Base-by-base conservation (phyloP, 2,888 invertebrate species). In the Cataglyphis cursor region DNA sequence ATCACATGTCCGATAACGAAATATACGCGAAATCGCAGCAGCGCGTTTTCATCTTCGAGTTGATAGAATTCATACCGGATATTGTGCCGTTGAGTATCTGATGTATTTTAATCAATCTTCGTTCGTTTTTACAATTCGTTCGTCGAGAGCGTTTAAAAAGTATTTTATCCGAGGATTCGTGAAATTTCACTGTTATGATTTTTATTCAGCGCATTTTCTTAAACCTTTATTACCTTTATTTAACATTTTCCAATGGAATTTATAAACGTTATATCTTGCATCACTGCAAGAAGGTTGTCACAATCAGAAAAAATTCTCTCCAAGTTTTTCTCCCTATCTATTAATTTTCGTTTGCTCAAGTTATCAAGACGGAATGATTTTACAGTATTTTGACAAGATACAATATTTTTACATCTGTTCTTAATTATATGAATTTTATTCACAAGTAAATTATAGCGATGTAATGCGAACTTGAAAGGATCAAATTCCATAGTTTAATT, bases 1-100 rank as follows among this genome's bases (percentile, higher is more conserved):
- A 75, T 62, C 74, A 61, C 44, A 28, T 9, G 21, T 62, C 21
- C 6, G 21, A 15, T 41, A 73, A 73, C 3, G 59, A 41, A 18
- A 62, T 62, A 62, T 31, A 74, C 28, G 62, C 31, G 44, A 41
- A 31, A 35, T 10, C 15, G 9, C 10, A 31, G 9, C 21, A 21
- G 6, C 6, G 18, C 62, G 18, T 62, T 75, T 64, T 75, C 24
- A 75, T 48, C 31, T 44, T 51, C 21, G 10, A 74, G 35, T 6
- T 74, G 62, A 74, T 62, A 62, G 21, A 74, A 6, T 74, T 74
- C 21, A n/a, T 44, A 10, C 4, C 21, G 31, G 28, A 9, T 61
- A 74, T 74, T 48, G 31, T 62, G 62, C 35, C 15, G 44, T 35
- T 59, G 38, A 59, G 1, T 21, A 31, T 35, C 74, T 62, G 44